phyloP scores from a whole-genome alignment of 2,888 invertebrate genomes.

The Hybos culiciformis region DNA sequence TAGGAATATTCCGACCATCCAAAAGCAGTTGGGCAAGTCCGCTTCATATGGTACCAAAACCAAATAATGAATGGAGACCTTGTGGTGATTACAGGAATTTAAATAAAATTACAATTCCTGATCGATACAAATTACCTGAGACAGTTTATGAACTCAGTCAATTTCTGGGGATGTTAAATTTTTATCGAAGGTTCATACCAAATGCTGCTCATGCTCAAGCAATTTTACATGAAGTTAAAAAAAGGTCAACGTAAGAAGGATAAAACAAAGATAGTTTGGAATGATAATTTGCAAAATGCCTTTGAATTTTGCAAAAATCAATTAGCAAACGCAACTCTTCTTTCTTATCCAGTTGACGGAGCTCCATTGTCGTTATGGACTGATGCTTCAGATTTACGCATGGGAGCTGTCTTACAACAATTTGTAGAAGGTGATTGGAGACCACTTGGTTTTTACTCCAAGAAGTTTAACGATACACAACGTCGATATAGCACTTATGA shows the following conservation, averaged over 20 bases:
- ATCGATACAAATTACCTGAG: slow-evolving; percentile 22
- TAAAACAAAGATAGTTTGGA: slow-evolving; percentile 9
- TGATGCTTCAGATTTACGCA: no score
- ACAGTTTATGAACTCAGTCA: not conserved
- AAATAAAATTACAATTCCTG: slow-evolving; percentile 19
- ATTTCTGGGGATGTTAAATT: slow-evolving; percentile 7
- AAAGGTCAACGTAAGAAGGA: slow-evolving; percentile 13
- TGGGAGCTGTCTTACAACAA: no score
- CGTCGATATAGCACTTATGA: no score
- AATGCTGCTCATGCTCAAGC: slow-evolving; percentile 3
- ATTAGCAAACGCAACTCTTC: no score
- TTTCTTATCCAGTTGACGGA: no score
- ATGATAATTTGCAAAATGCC: slow-evolving; percentile 1
- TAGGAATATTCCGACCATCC: not conserved
- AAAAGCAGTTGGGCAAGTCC: not conserved
- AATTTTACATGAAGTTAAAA: not conserved
- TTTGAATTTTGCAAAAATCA: no score
- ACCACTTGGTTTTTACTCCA: no score
- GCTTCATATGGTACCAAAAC: not conserved
- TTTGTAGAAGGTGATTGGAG: no score
- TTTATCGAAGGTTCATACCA: slow-evolving; percentile 14
- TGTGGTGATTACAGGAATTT: not conserved
- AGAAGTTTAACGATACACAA: no score
- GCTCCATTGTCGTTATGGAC: no score
- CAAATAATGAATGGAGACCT: not conserved